These are phyloP conservation scores for Pseudopleuronectes americanus DNA, from an alignment of 2,797 vertebrate species.

Conservation along the genomic window DNA sequence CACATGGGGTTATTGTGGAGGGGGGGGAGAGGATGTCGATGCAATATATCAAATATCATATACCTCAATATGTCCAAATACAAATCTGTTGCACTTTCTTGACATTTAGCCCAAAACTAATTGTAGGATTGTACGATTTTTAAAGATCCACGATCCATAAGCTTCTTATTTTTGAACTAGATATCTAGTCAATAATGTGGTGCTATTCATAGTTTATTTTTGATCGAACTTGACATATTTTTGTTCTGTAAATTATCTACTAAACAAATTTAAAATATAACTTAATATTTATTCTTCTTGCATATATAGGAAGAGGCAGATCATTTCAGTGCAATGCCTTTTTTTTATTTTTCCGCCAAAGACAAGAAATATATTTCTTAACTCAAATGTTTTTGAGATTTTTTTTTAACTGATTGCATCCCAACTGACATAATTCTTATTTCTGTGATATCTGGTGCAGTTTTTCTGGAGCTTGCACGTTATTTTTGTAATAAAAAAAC, in stretches of 20 bases:
- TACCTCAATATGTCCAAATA: conserved; percentile 81
- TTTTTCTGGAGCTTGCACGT: conserved; percentile 49
- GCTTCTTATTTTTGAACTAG: conserved; percentile 74
- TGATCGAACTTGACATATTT: conserved; percentile 41
- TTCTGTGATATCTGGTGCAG: conserved; percentile 32
- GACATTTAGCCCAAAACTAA: conserved; percentile 61
- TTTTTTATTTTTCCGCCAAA: conserved; percentile 28
- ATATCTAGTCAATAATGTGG: conserved; percentile 57
- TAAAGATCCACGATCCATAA: conserved; percentile 70
- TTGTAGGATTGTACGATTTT: conserved; percentile 42
- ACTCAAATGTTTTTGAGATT: conserved; percentile 22
- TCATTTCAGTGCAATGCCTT: conserved; percentile 40
- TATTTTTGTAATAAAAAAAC: conserved; percentile 84
- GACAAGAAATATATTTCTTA: conserved; percentile 29
- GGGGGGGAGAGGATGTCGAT: conserved; percentile 44
- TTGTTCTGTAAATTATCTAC: conserved; percentile 69
- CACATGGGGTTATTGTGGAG: conserved; percentile 25
- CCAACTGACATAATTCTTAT: conserved; percentile 47
- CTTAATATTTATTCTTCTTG: conserved; percentile 75
- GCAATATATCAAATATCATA: conserved; percentile 70
- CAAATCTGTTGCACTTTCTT: conserved; percentile 82
- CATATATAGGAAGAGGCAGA: conserved; percentile 34
- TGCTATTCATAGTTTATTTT: conserved; percentile 71
- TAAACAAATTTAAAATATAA: conserved; percentile 53
- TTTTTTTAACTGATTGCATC: conserved; percentile 12